Conservation (phyloP, 2,888 invertebrate species). For the Zootermopsis nevadensis region DNA sequence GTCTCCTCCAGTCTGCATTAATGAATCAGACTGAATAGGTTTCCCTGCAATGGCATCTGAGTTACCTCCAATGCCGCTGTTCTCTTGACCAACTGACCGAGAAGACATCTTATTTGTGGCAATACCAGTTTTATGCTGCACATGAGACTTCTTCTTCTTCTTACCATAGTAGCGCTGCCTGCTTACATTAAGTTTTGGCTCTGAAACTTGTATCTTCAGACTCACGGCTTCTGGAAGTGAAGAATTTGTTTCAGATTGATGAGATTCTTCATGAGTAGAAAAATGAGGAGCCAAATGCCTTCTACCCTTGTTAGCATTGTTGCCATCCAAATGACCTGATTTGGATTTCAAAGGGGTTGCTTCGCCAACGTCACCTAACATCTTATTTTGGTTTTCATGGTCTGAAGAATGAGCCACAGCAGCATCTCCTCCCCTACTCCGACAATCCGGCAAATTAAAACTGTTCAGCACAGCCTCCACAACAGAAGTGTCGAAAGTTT, state of each 20-base stretch:
- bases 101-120: not conserved
- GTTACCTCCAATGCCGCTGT: not conserved
- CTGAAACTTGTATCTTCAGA: not conserved
- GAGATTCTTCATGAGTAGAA: not conserved
- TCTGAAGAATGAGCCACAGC: not conserved
- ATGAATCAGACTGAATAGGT: not conserved
- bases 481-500: constrained; percentile 40
- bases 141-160: not conserved
- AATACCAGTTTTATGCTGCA: not conserved
- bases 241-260: constrained; percentile 4
- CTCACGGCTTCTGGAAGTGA: not conserved
- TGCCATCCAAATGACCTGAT: not conserved
- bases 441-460: constrained; percentile 41
- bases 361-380: not conserved
- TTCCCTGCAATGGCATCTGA: not conserved
- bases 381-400: not conserved
- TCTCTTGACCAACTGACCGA: not conserved
- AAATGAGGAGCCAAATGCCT: not conserved
- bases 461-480: constrained; percentile 47
- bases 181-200: not conserved
- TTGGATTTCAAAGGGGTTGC: not conserved
- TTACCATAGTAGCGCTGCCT: not conserved
- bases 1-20: not conserved
- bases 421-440: not conserved
- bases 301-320: not conserved